Conservation (phyloP, 2,888 invertebrate genomes). For the Troides oblongomaculatus region DNA sequence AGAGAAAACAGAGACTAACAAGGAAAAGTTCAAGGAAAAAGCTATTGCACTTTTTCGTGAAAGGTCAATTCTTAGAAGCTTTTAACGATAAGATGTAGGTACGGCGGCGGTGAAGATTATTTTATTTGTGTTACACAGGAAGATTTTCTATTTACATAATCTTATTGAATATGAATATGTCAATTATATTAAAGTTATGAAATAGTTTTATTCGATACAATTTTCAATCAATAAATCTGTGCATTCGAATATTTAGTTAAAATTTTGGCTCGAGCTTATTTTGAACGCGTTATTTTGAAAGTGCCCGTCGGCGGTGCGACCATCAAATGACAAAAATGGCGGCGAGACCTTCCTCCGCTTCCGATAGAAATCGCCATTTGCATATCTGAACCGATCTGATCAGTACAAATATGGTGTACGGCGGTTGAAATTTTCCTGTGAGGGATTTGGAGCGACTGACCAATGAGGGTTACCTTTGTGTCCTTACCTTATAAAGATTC, state of each 20-base stretch:
- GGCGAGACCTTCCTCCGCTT: slow-evolving; percentile 54
- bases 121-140: too few relatives aligned
- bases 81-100: too few relatives aligned
- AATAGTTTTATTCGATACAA: not conserved
- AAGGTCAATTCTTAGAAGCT: too few relatives aligned
- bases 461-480: slow-evolving; percentile 8
- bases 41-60: too few relatives aligned
- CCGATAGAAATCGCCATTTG: slow-evolving; percentile 64
- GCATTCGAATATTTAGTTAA: not conserved
- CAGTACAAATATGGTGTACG: slow-evolving; percentile 44
- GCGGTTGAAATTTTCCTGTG: slow-evolving; percentile 41
- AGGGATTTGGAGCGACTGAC: slow-evolving; percentile 33
- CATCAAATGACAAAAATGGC: slow-evolving; percentile 42
- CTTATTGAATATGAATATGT: too few relatives aligned
- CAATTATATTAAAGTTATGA: not conserved
- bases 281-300: slow-evolving; percentile 33
- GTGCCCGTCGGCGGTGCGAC: slow-evolving; percentile 20
- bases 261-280: slow-evolving; percentile 7
- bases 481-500: not conserved
- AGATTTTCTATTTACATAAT: too few relatives aligned
- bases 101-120: too few relatives aligned
- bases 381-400: slow-evolving; percentile 52
- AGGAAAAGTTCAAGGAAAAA: not conserved
- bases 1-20: too few relatives aligned
- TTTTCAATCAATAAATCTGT: not conserved